Percentiles rank a stretch among this genome's conserved stretches.
Evolutionary conservation across 2,113 vertebrate species (phyloP).

Genomic region (Pipra filicauda): DNA sequence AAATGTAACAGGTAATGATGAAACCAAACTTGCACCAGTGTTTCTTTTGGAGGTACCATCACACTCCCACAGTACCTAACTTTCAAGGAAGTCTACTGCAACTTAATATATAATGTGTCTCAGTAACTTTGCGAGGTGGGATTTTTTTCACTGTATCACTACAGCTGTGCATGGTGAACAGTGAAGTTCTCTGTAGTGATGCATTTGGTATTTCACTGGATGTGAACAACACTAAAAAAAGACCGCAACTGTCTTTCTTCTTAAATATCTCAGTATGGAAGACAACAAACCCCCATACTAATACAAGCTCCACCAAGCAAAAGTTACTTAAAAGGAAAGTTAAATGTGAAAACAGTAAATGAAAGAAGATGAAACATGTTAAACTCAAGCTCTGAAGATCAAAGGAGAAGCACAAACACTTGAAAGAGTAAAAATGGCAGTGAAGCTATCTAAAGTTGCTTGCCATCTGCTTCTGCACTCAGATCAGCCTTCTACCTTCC

Average conservation of each 20-base stretch:
- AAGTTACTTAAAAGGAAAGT: constrained; percentile 27
- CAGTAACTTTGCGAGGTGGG: neutral
- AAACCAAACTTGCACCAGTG: neutral
- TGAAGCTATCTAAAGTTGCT: constrained; percentile 49
- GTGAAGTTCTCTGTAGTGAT: neutral
- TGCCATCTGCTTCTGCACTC: constrained; percentile 56
- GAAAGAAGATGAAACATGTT: constrained; percentile 23
- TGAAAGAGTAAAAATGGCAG: constrained; percentile 43
- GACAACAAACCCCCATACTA: neutral
- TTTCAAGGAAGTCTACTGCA: neutral
- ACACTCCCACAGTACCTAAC: neutral
- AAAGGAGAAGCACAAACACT: constrained; percentile 43
- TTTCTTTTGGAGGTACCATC: neutral
- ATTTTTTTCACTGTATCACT: neutral
- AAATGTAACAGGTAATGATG: neutral
- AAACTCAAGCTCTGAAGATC: constrained; percentile 29
- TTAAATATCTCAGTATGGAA: neutral
- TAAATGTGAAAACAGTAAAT: constrained; percentile 25
- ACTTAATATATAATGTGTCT: neutral
- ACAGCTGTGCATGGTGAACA: neutral
- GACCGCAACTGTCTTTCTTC: neutral
- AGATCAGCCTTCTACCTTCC: constrained; percentile 46
- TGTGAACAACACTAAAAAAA: neutral
- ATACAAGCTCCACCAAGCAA: neutral
- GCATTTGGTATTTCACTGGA: neutral